Percentiles rank a stretch among this genome's conserved stretches.
phyloP scores from a whole-genome alignment of 2,888 invertebrate species.

The Philopedon plagiatum region DNA sequence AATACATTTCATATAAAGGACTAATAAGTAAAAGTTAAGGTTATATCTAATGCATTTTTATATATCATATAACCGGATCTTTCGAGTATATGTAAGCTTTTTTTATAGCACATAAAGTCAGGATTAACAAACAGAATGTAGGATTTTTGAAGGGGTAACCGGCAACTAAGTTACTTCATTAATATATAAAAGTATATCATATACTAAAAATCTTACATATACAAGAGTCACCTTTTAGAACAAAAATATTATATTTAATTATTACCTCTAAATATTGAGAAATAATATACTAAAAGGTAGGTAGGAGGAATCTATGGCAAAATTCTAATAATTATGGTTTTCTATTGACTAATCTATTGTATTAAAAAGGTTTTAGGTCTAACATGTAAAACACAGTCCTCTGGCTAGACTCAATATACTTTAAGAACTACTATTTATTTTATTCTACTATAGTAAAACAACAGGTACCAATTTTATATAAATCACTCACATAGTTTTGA shows the following conservation, averaged over 20 bases:
- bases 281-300: slow-evolving; percentile 30
- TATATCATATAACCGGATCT: neutral
- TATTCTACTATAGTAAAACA: slow-evolving; percentile 56
- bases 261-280: slow-evolving; percentile 20
- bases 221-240: neutral
- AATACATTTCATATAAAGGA: slow-evolving; percentile 34
- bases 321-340: slow-evolving; percentile 26
- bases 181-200: no score
- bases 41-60: slow-evolving; percentile 17
- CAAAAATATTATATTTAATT: slow-evolving; percentile 13
- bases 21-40: neutral
- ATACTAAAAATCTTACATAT: slow-evolving; percentile 1
- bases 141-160: no score
- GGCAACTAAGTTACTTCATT: no score
- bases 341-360: slow-evolving; percentile 57
- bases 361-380: slow-evolving; percentile 50
- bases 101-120: neutral
- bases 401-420: slow-evolving; percentile 54
- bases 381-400: slow-evolving; percentile 49
- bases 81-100: neutral
- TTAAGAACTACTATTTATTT: slow-evolving; percentile 56
- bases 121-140: no score
- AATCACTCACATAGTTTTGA: slow-evolving; percentile 51
- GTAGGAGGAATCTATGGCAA: slow-evolving; percentile 20
- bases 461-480: slow-evolving; percentile 31